A percentile compares a stretch with the other conserved stretches of the same genome.
These are phyloP conservation scores for Ormyrus nitidulus DNA, from an alignment of 2,888 invertebrate genomes.

Conservation along the genomic window DNA sequence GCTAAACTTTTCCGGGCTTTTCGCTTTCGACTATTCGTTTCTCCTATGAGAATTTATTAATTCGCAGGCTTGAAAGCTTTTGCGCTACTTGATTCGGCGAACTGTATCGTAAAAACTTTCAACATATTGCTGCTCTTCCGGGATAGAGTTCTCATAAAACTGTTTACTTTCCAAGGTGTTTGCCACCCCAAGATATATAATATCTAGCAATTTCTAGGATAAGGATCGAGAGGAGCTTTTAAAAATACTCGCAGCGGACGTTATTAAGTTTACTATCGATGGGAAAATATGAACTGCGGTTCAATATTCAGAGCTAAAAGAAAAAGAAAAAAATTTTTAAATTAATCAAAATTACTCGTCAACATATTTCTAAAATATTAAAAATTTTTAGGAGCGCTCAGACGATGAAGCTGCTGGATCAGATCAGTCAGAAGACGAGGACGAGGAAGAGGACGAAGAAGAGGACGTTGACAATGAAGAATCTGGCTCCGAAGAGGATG, in stretches of 20 bases:
- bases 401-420: constrained; percentile 53
- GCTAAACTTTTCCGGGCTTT: not conserved
- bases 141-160: constrained; percentile 38
- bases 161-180: constrained; percentile 24
- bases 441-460: constrained; percentile 60
- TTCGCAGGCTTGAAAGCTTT: not conserved
- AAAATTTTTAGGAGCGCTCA: constrained; percentile 55
- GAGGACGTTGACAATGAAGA: too few relatives aligned
- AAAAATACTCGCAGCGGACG: constrained; percentile 25
- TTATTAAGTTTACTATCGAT: constrained; percentile 43
- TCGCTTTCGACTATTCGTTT: too few relatives aligned
- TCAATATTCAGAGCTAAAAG: too few relatives aligned
- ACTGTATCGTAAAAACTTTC: constrained; percentile 39
- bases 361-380: constrained; percentile 17
- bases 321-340: not conserved
- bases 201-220: constrained; percentile 37
- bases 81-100: constrained; percentile 18
- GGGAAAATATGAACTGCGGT: not conserved
- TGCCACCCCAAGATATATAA: not conserved
- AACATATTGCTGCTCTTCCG: constrained; percentile 23
- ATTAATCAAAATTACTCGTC: not conserved
- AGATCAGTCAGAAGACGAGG: constrained; percentile 42
- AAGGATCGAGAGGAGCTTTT: constrained; percentile 14
- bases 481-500: constrained; percentile 61
- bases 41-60: constrained; percentile 16